Evolutionary conservation across 2,797 vertebrate genomes (phyloP), one percentile per base, ranked within the genome.

Genomic region (Falco concolor): DNA sequence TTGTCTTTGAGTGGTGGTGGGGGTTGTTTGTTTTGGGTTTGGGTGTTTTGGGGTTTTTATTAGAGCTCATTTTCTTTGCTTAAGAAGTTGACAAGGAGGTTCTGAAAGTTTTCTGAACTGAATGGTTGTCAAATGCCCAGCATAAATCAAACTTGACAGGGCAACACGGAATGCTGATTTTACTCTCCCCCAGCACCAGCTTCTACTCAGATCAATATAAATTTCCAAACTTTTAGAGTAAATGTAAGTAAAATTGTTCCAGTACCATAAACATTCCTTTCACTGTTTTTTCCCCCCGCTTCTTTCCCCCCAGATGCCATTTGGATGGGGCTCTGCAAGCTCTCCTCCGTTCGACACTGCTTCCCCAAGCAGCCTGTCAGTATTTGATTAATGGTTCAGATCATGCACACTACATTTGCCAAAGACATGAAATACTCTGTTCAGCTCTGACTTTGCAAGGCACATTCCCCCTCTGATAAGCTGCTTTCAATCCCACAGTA

Each of bases 121-220:
- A 94, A 89, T 57, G 70, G 65, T 44, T 93, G 87, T 97, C 95
- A 97, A 82, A 76, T 59, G 49, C 86, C 84, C 78, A 38, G 74
- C 85, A 94, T 94, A 96, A 97, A 97, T 96, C 96, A 96, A 89
- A 84, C 81, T 3, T 77, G 90, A 92, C 91, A 92, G 56, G 38
- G 28, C 74, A 89, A 65, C 36, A 28, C 34, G 76, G 67, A 93
- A 91, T 8, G 13, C 60, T 64, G 69, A 34, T 57, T 87, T 81
- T 61, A 79, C 69, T 57, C 53, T 42, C 67, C 75, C 49, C 59
- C 75, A 78, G 34, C 75, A 93, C 65, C 74, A 94, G 44, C 47
- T 40, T 44, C 69, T 74, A 36, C 47, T 91, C 82, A 44, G 82
- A 96, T 97, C 96, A 95, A 90, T 95, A 95, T 45, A 79, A 84